Base-by-base conservation (phyloP, 1,140 invertebrate genomes). In the Prorops nasuta region DNA sequence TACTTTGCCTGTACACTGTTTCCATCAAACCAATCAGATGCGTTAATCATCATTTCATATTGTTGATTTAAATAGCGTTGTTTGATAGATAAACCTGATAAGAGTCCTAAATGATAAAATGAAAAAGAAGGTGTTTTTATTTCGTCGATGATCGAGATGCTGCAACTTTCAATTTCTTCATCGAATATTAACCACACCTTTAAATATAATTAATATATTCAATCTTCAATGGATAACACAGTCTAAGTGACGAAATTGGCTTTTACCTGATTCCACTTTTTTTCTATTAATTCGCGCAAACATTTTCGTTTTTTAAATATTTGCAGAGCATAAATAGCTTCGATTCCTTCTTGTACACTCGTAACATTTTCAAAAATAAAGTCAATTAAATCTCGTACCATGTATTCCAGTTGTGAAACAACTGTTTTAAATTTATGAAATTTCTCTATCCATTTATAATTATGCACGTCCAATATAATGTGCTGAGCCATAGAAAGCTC, bases 101-200 rank as follows among this genome's bases (percentile, higher is more conserved):
- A 67, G 82, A 86, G 9, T 80, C 77, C 1, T 88, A 86, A 59
- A 87, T 72, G n/a, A 80, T 79, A 0, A 81, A 76, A 2, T 85
- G 80, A 42, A n/a, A n/a, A n/a, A n/a, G n/a, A n/a, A n/a, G 84
- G 76, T 14, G 78, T 66, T 19, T 84, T 76, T 1, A 80, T 77
- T 43, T 82, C 80, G 28, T 79, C 67, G 1, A 86, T 78, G 49
- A 88, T 77, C 41, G 87, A 14, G 8, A 16, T 34, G 15, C 43
- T 47, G 31, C 51, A 66, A 40, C 17, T 37, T 48, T 69, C 44
- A 8, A 93, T 83, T 65, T 92, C 89, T 19, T 84, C 77, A 45
- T 81, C 82, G 66, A 93, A 91, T 69, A 90, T 81, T 36, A 82
- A 77, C 80, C 88, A 92, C 2, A 90, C 80, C 74, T 89, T 63